A percentile compares a stretch with the other conserved stretches of the same genome.
phyloP scores from a whole-genome alignment of 2,888 invertebrate genomes.

The Labia minor region DNA sequence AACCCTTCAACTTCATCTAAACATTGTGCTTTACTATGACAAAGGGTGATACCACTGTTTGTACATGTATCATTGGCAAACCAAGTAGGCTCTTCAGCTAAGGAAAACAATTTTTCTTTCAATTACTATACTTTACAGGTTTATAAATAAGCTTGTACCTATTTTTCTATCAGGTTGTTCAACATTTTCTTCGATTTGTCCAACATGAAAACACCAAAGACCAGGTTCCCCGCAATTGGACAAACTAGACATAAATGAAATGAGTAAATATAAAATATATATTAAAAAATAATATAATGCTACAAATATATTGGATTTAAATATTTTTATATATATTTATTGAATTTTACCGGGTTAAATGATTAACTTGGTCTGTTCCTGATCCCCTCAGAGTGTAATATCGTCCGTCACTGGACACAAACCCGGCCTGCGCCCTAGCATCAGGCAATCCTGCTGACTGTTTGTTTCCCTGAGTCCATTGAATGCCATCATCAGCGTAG shows the following conservation, averaged over 20 bases:
- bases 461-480: conserved; percentile 78
- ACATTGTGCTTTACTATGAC: conserved; percentile 73
- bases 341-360: conserved; percentile 61
- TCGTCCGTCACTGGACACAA: conserved; percentile 73
- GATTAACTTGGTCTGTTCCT: conserved; percentile 77
- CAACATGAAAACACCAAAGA: conserved; percentile 76
- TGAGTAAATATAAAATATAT: too few species aligned
- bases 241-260: conserved; percentile 48
- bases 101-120: background rate
- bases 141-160: background rate
- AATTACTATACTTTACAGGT: background rate
- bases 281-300: too few species aligned
- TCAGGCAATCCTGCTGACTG: conserved; percentile 71
- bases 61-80: conserved; percentile 41
- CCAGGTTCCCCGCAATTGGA: conserved; percentile 79
- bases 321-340: too few species aligned
- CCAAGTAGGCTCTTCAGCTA: conserved; percentile 23
- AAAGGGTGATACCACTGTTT: conserved; percentile 56
- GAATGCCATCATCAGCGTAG: conserved; percentile 78
- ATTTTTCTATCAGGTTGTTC: conserved; percentile 49
- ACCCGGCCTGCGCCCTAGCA: conserved; percentile 86
- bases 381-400: conserved; percentile 69
- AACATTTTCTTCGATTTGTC: conserved; percentile 54
- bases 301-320: too few species aligned
- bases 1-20: conserved; percentile 72